These are phyloP conservation scores for Sycon ciliatum DNA, from an alignment of 37 sponge, comb jelly and placozoan genomes.

Conservation along the genomic window DNA sequence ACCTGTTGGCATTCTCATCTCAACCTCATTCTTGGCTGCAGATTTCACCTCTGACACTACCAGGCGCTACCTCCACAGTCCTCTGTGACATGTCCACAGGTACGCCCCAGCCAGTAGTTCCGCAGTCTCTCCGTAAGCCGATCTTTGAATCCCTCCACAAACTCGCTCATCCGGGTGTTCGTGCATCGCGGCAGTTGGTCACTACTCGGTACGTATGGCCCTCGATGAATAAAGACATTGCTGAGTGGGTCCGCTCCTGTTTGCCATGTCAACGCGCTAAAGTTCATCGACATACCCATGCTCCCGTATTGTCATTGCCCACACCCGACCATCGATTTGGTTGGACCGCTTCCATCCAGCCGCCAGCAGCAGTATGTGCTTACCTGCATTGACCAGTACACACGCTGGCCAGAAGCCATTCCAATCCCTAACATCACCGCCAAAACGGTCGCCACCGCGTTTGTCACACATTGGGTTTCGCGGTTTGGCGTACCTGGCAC, in stretches of 20 bases:
- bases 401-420: constrained; percentile 36
- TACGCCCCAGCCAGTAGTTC: neutral
- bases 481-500: constrained; percentile 30
- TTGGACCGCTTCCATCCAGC: too few relatives aligned
- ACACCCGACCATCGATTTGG: neutral
- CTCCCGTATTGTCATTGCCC: neutral
- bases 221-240: neutral
- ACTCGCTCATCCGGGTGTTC: neutral
- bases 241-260: neutral
- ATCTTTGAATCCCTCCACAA: neutral
- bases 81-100: neutral
- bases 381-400: too few relatives aligned
- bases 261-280: neutral
- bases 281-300: neutral
- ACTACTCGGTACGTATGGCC: neutral
- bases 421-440: constrained; percentile 26
- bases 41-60: neutral
- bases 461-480: constrained; percentile 26
- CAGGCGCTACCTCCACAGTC: neutral
- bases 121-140: too few relatives aligned
- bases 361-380: too few relatives aligned
- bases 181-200: neutral
- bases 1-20: neutral
- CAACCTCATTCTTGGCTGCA: neutral
- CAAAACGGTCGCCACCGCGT: constrained; percentile 13